Conservation (phyloP, 2,797 vertebrate genomes). For the Ptychobarbus kaznakovi region DNA sequence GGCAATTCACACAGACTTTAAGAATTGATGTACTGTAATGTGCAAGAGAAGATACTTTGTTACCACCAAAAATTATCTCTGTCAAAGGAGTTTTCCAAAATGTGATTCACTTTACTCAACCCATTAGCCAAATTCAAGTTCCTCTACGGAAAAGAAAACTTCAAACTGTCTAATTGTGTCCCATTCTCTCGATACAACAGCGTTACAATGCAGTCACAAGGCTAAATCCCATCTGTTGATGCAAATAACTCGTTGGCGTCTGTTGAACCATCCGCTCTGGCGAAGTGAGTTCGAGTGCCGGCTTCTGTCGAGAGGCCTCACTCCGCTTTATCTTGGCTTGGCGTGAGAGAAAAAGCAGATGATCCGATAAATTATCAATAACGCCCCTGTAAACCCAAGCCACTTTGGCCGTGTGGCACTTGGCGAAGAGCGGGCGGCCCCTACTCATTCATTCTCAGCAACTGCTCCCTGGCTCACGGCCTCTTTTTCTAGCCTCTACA, state of each 20-base stretch:
- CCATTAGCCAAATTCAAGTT: slow-evolving; percentile 21
- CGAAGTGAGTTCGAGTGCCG: slow-evolving; percentile 71
- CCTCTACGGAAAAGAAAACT: slow-evolving; percentile 12
- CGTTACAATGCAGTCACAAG: slow-evolving; percentile 44
- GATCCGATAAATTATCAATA: slow-evolving; percentile 89
- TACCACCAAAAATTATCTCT: not conserved
- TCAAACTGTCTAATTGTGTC: slow-evolving; percentile 15
- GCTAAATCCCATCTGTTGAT: slow-evolving; percentile 77
- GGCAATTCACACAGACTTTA: slow-evolving; percentile 7
- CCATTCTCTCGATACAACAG: slow-evolving; percentile 37
- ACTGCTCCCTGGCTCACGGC: slow-evolving; percentile 82
- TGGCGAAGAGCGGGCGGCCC: slow-evolving; percentile 73
- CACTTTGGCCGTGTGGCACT: slow-evolving; percentile 80
- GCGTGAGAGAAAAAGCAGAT: slow-evolving; percentile 81
- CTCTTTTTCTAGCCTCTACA: slow-evolving; percentile 63
- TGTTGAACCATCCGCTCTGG: slow-evolving; percentile 72
- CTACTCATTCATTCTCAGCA: slow-evolving; percentile 86
- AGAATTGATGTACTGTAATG: slow-evolving; percentile 36
- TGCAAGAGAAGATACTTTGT: slow-evolving; percentile 22
- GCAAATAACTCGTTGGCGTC: slow-evolving; percentile 69
- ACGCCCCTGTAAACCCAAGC: slow-evolving; percentile 84
- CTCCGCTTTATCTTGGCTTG: slow-evolving; percentile 81
- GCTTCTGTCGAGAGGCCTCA: slow-evolving; percentile 78
- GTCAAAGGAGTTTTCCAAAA: slow-evolving; percentile 16
- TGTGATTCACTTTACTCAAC: slow-evolving; percentile 4